A percentile compares a stretch with the other conserved stretches of the same genome.
Conservation (phyloP, 2,113 vertebrate genomes). For the Ammodytes marinus region DNA sequence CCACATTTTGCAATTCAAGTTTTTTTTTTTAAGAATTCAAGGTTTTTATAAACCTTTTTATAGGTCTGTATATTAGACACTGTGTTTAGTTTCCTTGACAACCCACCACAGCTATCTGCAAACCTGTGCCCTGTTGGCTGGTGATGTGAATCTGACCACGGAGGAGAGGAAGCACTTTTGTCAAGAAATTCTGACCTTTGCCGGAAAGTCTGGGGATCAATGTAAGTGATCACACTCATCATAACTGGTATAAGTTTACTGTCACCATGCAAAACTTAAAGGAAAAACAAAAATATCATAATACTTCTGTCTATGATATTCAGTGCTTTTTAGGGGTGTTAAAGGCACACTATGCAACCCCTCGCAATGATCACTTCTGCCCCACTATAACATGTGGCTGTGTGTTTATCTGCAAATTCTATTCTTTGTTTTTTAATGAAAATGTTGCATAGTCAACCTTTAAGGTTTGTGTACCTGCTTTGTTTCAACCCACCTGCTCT, state of each 20-base stretch:
- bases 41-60: not conserved
- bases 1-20: not conserved
- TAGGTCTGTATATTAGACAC: not conserved
- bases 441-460: no score
- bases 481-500: not conserved
- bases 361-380: no score
- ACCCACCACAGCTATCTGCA: constrained; percentile 89
- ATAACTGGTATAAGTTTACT: not conserved
- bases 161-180: constrained; percentile 92
- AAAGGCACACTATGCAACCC: no score
- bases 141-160: constrained; percentile 88
- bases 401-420: no score
- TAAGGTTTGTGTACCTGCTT: no score
- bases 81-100: constrained; percentile 84
- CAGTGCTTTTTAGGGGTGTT: not conserved
- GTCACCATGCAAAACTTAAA: not conserved
- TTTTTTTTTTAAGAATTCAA: no score
- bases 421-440: no score
- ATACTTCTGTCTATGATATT: not conserved
- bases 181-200: constrained; percentile 93
- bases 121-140: constrained; percentile 94
- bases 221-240: constrained; percentile 75
- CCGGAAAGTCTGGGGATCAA: constrained; percentile 79
- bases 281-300: no score
- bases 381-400: no score